Evolutionary conservation across 2,888 invertebrate genomes (phyloP).

Genomic region (Trichacis sp.): DNA sequence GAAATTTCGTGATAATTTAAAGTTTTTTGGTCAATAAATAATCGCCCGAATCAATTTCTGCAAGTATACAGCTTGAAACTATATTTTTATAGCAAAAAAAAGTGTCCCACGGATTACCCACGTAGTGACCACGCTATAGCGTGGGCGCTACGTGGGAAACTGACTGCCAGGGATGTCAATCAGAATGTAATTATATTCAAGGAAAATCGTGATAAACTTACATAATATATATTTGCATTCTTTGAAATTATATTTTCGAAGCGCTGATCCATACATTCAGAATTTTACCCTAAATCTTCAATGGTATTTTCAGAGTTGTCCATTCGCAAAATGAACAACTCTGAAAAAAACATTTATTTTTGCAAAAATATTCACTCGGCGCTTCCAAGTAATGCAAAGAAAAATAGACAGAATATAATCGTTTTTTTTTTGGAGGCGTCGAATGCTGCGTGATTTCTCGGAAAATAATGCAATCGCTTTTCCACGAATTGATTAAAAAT

Average conservation of each 20-base stretch:
- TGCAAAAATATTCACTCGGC: slow-evolving; percentile 27
- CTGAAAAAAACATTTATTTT: slow-evolving; percentile 31
- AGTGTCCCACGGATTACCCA: too few relatives aligned
- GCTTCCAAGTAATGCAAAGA: slow-evolving; percentile 10
- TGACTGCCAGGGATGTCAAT: too few relatives aligned
- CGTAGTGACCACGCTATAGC: too few relatives aligned
- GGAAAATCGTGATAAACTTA: slow-evolving; percentile 18
- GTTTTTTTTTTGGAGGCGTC: neutral
- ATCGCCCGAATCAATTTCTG: too few relatives aligned
- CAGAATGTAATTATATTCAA: slow-evolving; percentile 8
- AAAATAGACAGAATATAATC: slow-evolving; percentile 13
- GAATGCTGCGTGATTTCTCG: neutral
- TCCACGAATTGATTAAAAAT: neutral
- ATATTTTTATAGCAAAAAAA: too few relatives aligned
- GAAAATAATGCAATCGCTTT: neutral
- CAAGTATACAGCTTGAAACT: too few relatives aligned
- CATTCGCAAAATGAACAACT: slow-evolving; percentile 19
- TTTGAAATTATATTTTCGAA: slow-evolving; percentile 21
- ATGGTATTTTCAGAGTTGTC: slow-evolving; percentile 15
- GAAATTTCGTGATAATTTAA: too few relatives aligned
- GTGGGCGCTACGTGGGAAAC: too few relatives aligned
- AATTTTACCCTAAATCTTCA: slow-evolving; percentile 12
- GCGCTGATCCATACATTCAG: slow-evolving; percentile 30
- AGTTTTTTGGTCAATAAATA: too few relatives aligned
- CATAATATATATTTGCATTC: slow-evolving; percentile 24